Percentiles rank a stretch among this genome's conserved stretches.
Evolutionary conservation across 2,113 vertebrate species (phyloP).

Genomic region (Leptobrachium ailaonicum): DNA sequence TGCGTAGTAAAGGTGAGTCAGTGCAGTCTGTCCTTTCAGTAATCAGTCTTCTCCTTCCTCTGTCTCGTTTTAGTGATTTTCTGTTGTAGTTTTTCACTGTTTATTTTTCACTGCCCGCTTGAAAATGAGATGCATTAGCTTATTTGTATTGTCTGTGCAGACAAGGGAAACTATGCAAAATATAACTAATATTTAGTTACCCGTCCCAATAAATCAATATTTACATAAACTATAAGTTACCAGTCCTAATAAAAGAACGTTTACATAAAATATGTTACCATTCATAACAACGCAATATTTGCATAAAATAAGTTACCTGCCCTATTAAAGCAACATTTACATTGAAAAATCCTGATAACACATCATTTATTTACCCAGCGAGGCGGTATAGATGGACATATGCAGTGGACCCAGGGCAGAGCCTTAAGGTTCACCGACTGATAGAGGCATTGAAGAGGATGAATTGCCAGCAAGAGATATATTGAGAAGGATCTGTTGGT

Average conservation of each 20-base stretch:
- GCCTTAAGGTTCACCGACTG: too few relatives aligned
- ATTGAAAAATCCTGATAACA: not conserved
- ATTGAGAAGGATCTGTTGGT: too few relatives aligned
- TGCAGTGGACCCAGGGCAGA: too few relatives aligned
- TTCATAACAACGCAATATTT: too few relatives aligned
- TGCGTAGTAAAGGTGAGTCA: too few relatives aligned
- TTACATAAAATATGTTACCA: too few relatives aligned
- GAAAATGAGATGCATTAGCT: not conserved
- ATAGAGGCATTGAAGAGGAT: too few relatives aligned
- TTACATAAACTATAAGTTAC: too few relatives aligned
- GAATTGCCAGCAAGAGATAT: too few relatives aligned
- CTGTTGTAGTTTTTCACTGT: not conserved
- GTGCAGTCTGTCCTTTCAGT: not conserved
- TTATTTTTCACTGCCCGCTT: not conserved
- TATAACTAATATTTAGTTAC: not conserved
- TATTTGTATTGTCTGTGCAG: not conserved
- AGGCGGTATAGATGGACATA: not conserved
- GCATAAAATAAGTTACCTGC: not conserved
- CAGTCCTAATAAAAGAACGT: too few relatives aligned
- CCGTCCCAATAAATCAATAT: not conserved
- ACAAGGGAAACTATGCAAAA: constrained; percentile 3
- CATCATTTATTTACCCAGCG: not conserved
- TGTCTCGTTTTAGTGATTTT: not conserved
- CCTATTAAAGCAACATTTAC: not conserved
- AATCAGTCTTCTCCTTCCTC: not conserved